Evolutionary conservation across 2,113 vertebrate genomes (phyloP).

Genomic region (Clarias magur): DNA sequence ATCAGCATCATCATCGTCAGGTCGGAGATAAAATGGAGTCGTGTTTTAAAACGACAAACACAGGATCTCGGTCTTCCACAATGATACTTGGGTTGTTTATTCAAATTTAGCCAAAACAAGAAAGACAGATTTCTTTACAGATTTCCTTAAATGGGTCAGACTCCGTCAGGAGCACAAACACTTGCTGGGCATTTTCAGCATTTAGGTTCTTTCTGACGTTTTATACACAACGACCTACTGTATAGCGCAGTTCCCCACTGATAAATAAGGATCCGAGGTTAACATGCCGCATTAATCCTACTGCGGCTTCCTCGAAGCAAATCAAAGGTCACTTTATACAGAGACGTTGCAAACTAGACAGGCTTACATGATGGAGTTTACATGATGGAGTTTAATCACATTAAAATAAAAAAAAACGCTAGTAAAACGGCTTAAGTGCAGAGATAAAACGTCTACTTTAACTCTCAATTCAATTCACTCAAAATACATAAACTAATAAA

Average conservation of each 20-base stretch:
- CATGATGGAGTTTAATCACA: not conserved
- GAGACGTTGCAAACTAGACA: not conserved
- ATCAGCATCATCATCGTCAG: too few relatives aligned
- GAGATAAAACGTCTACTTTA: not conserved
- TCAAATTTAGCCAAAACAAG: slow-evolving; percentile 22
- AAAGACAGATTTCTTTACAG: not conserved
- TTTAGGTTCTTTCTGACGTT: not conserved
- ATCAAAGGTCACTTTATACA: not conserved
- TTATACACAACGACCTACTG: not conserved
- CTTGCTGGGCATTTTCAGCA: not conserved
- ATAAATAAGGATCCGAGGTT: not conserved
- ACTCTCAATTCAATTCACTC: not conserved
- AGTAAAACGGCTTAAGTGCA: not conserved
- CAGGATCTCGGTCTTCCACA: not conserved
- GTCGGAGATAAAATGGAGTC: not conserved
- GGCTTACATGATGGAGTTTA: not conserved
- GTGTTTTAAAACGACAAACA: not conserved
- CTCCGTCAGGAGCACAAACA: not conserved
- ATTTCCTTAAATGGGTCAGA: not conserved
- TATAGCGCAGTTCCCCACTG: not conserved
- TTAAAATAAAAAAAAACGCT: not conserved
- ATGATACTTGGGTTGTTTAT: slow-evolving; percentile 16
- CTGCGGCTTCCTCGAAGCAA: not conserved
- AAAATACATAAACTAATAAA: not conserved
- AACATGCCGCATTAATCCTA: not conserved